These are phyloP conservation scores for Himantopus leucocephalus DNA, from an alignment of 2,113 vertebrate genomes.

Conservation along the genomic window DNA sequence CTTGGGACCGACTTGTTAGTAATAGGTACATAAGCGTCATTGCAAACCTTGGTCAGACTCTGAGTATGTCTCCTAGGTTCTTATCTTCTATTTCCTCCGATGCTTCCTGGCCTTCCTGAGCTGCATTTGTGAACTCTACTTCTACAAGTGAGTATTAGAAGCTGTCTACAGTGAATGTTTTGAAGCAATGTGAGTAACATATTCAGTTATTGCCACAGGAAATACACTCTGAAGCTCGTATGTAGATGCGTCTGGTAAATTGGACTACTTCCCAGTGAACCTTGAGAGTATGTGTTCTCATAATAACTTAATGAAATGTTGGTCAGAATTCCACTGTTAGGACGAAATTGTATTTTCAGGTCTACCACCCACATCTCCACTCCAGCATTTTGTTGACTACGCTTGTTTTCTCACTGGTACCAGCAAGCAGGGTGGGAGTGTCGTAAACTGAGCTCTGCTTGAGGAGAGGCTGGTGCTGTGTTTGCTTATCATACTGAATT, in stretches of 20 bases:
- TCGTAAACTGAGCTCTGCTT: not conserved
- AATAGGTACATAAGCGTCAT: not conserved
- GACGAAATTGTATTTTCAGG: not conserved
- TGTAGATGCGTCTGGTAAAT: not conserved
- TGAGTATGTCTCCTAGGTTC: slow-evolving; percentile 79
- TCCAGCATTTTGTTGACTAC: not conserved
- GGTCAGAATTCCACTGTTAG: not conserved
- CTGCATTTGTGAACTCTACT: slow-evolving; percentile 97
- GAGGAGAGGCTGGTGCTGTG: not conserved
- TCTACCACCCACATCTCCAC: not conserved
- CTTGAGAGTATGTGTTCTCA: not conserved
- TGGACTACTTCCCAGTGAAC: not conserved
- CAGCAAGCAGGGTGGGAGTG: not conserved
- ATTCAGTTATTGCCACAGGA: not conserved
- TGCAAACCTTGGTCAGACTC: not conserved
- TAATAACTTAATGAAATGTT: not conserved
- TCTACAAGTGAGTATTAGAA: slow-evolving; percentile 93
- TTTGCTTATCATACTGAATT: not conserved
- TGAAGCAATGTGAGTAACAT: not conserved
- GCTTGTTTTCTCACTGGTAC: not conserved
- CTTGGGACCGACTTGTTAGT: not conserved
- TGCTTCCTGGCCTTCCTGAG: slow-evolving; percentile 95
- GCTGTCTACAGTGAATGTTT: not conserved
- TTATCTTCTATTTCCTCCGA: slow-evolving; percentile 97
- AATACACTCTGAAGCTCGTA: fast-evolving